Conservation (phyloP, 2,888 invertebrate genomes). For the Sminthurides aquaticus region DNA sequence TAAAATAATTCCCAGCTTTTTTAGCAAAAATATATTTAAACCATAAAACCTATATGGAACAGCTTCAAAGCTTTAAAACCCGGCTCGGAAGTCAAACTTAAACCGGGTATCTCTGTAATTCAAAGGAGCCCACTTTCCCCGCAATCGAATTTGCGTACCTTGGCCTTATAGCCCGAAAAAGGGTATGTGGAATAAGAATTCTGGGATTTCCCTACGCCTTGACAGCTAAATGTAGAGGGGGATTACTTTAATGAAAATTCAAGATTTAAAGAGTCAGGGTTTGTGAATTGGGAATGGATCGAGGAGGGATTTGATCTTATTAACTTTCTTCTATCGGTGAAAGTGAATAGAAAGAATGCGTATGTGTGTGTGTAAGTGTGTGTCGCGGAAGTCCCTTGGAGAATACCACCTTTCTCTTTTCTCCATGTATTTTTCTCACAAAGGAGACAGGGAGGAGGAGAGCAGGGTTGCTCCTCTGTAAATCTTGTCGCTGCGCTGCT, state of each 20-base stretch:
- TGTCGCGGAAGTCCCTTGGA: slow-evolving; percentile 9
- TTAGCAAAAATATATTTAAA: no score
- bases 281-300: slow-evolving; percentile 13
- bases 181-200: no score
- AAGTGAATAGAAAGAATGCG: slow-evolving; percentile 11
- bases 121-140: no score
- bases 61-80: no score
- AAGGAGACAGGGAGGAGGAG: slow-evolving; percentile 13
- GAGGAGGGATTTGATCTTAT: slow-evolving; percentile 25
- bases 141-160: no score
- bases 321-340: slow-evolving; percentile 9
- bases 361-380: neutral
- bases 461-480: no score
- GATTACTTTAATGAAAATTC: slow-evolving; percentile 30
- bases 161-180: no score
- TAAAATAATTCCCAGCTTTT: no score
- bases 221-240: slow-evolving; percentile 28
- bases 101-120: no score
- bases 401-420: slow-evolving; percentile 6
- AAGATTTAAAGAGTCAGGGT: slow-evolving; percentile 25
- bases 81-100: no score
- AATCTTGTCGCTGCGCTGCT: neutral
- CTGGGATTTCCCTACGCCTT: slow-evolving; percentile 4
- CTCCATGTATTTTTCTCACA: neutral
- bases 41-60: no score